Base-by-base conservation (phyloP, 2,113 vertebrate species). In the Chlamydotis undulata region DNA sequence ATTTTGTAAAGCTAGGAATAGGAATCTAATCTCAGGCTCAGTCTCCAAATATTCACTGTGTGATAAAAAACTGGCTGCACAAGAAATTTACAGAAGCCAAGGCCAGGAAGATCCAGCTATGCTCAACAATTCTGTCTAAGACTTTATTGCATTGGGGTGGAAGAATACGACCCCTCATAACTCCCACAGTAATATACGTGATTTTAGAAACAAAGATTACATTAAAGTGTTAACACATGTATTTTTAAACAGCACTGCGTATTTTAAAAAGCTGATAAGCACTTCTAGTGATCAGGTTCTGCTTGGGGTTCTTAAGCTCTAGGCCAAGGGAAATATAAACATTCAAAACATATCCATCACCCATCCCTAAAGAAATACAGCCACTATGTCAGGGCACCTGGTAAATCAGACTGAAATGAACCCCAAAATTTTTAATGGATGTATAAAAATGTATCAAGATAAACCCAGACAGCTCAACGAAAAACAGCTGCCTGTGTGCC, bases 371-470 rank as follows among this genome's bases (percentile, higher is more conserved):
- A 82, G 67, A 95, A 91, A 93, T 89, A 91, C 3, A 94, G 81
- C 49, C 64, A 47, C 56, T 63, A 41, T 50, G 69, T 37, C 80
- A 93, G 33, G 53, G 29, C 57, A 94, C 26, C 60, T 77, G 85
- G 91, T 71, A 90, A 94, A 83, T 83, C 67, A 85, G 64, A 93
- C 52, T 63, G 24, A 93, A 87, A 94, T 31, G 50, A 97, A 70
- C 19, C 33, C 55, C 28, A 15, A 74, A 87, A 29, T 9, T 79
- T 96, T 95, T 94, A 93, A 94, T 60, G 74, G 68, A 83, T 70
- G 64, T 74, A 49, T 45, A 94, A 91, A 94, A 96, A 90, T 26
- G 39, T 50, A 97, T 74, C 75, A 83, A 79, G 67, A 93, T 90
- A 91, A 96, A 97, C 25, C 17, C 87, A 93, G 63, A 91, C 37